Base-by-base conservation (phyloP, 2,113 vertebrate species). In the Hemiscyllium ocellatum region DNA sequence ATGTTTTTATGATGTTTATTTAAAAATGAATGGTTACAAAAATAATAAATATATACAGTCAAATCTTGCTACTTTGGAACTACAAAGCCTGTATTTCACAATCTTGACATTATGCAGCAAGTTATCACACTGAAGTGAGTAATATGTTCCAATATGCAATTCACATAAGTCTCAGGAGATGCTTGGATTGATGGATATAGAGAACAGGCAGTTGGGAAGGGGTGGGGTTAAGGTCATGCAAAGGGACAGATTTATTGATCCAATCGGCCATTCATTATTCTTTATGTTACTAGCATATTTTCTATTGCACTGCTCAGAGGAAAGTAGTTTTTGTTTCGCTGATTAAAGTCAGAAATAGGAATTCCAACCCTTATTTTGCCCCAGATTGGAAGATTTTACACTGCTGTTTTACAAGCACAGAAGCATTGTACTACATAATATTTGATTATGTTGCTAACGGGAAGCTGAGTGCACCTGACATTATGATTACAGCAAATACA, bases 1-100 rank as follows among this genome's bases (percentile, higher is more conserved):
- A 22, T 29, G 10, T 95, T 52, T 76, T 95, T 29, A 95, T 95
- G 50, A 95, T 72, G 68, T 72, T 95, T 95, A 72, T 95, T 95
- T 95, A 68, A 69, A 22, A 93, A 95, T 72, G 94, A 93, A 95
- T 72, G 68, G 47, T 13, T 95, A 50, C 68, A 95, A 13, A 61
- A 56, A 65, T 65, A 61, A 61, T 89, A 52, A 13, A 3, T 47
- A 56, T 17, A 90, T 22, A 24, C 68, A 72, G 94, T 95, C 66
- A 72, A 95, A 52, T 52, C 22, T 72, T 24, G 15, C 24, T 69
- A 68, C 72, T 95, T 72, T 15, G 42, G 12, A 95, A 12, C 29
- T 42, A 42, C 69, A 95, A 95, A 47, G 68, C 42, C 42, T 50
- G 72, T 47, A 33, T 95, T 95, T 42, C 42, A 47, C 24, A 50